Base-by-base conservation (phyloP, 2,888 invertebrate genomes). In the Macaria notata region DNA sequence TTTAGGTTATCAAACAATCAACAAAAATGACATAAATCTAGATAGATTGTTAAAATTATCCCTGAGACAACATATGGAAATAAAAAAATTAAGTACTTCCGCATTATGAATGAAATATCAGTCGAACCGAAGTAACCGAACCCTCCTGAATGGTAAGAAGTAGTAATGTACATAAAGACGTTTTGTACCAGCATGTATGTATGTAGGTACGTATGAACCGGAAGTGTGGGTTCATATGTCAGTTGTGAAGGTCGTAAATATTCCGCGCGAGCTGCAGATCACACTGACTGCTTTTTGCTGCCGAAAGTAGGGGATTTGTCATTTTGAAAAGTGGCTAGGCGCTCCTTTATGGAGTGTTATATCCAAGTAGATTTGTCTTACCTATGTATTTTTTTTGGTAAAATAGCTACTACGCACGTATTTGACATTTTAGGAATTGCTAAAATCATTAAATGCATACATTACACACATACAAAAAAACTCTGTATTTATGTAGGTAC, bases 191-290 rank as follows among this genome's bases (percentile, higher is more conserved):
- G 47, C 71, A 71, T 67, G 62, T 68, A 73, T 36, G 33, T 33
- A 33, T 33, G 33, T 36, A 36, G 1, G 46, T 9, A 33, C 45
- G 48, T 71, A 72, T 68, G 62, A 67, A 73, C 72, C 78, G 86
- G 84, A 88, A 85, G 81, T 75, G 62, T 39, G 71, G 75, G 71
- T 79, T 80, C 81, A 81, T 86, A 85, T 83, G 86, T 87, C 87
- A 86, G 78, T 86, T 79, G 75, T 57, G 75, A 56, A 73, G 76
- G 63, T 73, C 78, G 75, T 88, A 85, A 87, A 87, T 84, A 84
- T 78, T 73, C 69, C 63, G 62, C 67, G 64, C 69, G 66, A 66
- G 62, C 66, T 71, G 70, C 73, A 49, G 56, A 60, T 64, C 59
- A 54, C 59, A 56, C 38, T 62, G 54, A 58, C 53, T 30, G n/a